Base-by-base conservation (phyloP, 30 jellyfish, hydroid and myxozoan genomes). In the Pseudorhiza aurosa region DNA sequence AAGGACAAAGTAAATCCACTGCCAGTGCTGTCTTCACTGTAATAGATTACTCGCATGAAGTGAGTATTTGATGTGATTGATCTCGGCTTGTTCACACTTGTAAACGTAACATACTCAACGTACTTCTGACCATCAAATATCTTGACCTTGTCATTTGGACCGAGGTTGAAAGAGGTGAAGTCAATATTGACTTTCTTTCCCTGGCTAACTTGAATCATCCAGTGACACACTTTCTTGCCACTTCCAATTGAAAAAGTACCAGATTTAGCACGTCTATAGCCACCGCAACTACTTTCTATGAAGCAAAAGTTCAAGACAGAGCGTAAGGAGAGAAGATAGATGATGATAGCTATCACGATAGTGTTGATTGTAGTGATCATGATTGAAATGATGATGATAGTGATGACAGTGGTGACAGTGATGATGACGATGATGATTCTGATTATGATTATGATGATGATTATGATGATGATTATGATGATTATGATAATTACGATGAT, bases 121-220 rank as follows among this genome's bases (percentile, higher is more conserved):
- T 64, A 84, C 25, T 69, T 85, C 46, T 71, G 78, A 1, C 96
- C 96, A 45, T 91, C 98, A 49, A 53, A 91, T 47, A 91, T 76
- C 28, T 82, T 64, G 64, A 81, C 63, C 29, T 43, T 59, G 17
- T 83, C 98, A 6, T 71, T 86, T 8, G 65, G 78, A 19, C 86
- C 91, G 44, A 83, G 45, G 45, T 68, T 64, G 47, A 68, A 76
- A 9, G 82, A 35, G 9, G 83, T 44, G 59, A 91, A 77, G n/a
- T 68, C 69, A 36, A 91, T 58, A 14, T 86, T 72, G 62, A 91
- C 94, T 63, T 91, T 91, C 77, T 85, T 72, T 36, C 98, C 98
- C 45, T 91, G 94, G 24, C 65, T 79, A 4, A 91, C 96, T 85
- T 82, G 88, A 29, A 91, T 76, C 59, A 91, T 33, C 98, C 98